Evolutionary conservation across 2,113 vertebrate genomes (phyloP).

Genomic region (Microcebus murinus): DNA sequence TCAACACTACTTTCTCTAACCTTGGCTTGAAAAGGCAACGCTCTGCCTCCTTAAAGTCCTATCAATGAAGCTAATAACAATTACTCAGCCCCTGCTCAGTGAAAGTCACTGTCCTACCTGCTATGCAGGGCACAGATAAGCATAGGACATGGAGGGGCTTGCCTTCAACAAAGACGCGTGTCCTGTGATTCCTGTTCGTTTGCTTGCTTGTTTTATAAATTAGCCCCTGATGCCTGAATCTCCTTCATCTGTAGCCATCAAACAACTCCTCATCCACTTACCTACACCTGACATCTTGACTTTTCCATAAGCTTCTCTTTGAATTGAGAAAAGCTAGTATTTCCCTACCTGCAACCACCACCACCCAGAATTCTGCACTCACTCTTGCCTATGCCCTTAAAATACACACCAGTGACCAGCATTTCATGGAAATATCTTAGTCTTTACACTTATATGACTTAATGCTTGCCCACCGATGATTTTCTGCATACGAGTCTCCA

Average conservation of each 20-base stretch:
- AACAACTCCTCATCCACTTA: neutral
- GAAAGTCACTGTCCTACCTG: neutral
- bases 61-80: neutral
- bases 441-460: neutral
- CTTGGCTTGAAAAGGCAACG: neutral
- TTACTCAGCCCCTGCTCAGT: constrained; percentile 1
- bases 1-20: neutral
- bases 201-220: neutral
- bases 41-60: neutral
- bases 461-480: neutral
- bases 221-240: neutral
- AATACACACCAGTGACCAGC: neutral
- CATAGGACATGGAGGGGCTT: neutral
- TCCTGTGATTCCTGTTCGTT: neutral
- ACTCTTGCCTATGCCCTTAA: too few species aligned
- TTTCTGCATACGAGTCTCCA: neutral
- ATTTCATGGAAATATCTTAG: neutral
- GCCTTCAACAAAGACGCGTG: neutral
- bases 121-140: neutral
- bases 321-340: neutral
- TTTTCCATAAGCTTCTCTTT: neutral
- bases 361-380: neutral
- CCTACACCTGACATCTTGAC: neutral
- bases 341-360: neutral
- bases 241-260: neutral